Percentiles rank a stretch among this genome's conserved stretches.
Conservation (phyloP, 2,888 invertebrate genomes). For the Neoscelio sp. region DNA sequence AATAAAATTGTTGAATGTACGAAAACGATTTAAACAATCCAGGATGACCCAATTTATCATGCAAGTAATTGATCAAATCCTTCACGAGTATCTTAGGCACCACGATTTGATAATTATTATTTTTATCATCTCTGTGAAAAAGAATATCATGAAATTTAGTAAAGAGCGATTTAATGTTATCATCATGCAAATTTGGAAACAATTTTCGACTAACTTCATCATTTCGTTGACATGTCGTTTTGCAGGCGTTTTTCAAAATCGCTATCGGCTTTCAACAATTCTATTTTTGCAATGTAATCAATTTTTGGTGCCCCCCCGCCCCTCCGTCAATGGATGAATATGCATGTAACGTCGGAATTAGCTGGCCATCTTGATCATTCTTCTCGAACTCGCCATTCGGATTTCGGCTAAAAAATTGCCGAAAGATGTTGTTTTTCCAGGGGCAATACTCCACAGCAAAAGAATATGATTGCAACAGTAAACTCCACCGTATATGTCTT, state of each 20-base stretch:
- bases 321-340: too few species aligned
- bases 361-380: background rate
- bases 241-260: background rate
- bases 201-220: too few species aligned
- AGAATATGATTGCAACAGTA: conserved; percentile 71
- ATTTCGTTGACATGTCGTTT: background rate
- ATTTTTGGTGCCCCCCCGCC: too few species aligned
- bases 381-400: conserved; percentile 41
- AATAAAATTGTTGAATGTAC: conserved; percentile 14
- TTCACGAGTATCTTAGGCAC: background rate
- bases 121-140: conserved; percentile 2
- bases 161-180: background rate
- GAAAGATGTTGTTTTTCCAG: conserved; percentile 70
- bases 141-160: background rate
- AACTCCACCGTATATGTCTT: conserved; percentile 72
- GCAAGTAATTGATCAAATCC: background rate
- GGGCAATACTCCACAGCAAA: conserved; percentile 68
- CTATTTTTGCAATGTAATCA: background rate
- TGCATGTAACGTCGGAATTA: background rate
- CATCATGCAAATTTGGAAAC: too few species aligned
- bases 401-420: conserved; percentile 72
- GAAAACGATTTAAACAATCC: conserved; percentile 16
- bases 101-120: background rate
- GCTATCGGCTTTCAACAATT: too few species aligned
- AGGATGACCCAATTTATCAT: conserved; percentile 22